Conservation (phyloP, 1,140 invertebrate genomes). For the Orius insidiosus region DNA sequence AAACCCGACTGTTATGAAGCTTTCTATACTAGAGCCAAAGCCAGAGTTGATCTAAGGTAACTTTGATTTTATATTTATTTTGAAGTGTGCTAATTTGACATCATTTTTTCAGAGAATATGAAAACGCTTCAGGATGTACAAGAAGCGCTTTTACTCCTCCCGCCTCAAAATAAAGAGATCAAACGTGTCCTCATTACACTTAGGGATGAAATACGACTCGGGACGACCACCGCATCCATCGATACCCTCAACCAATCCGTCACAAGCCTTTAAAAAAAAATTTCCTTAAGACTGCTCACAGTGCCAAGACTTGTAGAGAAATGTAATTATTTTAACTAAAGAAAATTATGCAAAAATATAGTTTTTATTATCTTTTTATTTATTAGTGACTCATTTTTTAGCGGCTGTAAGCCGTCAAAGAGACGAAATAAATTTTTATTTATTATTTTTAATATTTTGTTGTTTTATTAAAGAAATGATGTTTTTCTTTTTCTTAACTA, state of each 20-base stretch:
- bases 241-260: slow-evolving; percentile 33
- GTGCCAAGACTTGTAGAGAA: too few relatives aligned
- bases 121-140: slow-evolving; percentile 48
- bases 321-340: too few relatives aligned
- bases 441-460: too few relatives aligned
- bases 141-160: slow-evolving; percentile 46
- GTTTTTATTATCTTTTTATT: too few relatives aligned
- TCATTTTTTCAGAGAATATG: slow-evolving; percentile 29
- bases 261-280: slow-evolving; percentile 18
- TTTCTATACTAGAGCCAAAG: slow-evolving; percentile 76
- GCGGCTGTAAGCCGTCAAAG: too few relatives aligned
- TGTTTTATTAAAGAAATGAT: too few relatives aligned
- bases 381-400: too few relatives aligned
- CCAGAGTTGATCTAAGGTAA: slow-evolving; percentile 51
- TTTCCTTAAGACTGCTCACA: not conserved
- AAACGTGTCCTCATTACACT: slow-evolving; percentile 42
- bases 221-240: slow-evolving; percentile 27
- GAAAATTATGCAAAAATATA: too few relatives aligned
- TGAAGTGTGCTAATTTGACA: too few relatives aligned
- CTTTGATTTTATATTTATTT: too few relatives aligned
- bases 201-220: slow-evolving; percentile 41
- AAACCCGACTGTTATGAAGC: slow-evolving; percentile 81
- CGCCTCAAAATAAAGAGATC: slow-evolving; percentile 45
- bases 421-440: too few relatives aligned
- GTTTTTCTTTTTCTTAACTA: too few relatives aligned